Evolutionary conservation across 2,888 invertebrate species (phyloP).

Genomic region (Allygus modestus): DNA sequence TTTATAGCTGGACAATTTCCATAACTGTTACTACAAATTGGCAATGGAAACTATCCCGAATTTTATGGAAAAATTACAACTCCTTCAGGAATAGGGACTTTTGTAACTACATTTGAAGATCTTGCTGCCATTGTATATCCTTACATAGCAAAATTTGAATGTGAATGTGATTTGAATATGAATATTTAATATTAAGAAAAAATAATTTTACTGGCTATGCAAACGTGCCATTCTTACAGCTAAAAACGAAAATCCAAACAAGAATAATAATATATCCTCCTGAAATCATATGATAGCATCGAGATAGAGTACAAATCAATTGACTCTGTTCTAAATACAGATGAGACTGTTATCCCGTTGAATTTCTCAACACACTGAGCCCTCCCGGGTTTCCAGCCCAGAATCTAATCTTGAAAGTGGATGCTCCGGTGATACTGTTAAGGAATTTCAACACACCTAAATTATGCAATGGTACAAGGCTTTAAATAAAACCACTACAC

Average conservation of each 20-base stretch:
- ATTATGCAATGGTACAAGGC: not conserved
- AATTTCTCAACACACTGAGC: not conserved
- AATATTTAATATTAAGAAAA: too few relatives aligned
- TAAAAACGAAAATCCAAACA: not conserved
- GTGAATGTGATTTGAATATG: too few relatives aligned
- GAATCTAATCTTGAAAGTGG: not conserved
- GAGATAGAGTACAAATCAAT: not conserved
- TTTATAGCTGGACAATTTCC: slow-evolving; percentile 64
- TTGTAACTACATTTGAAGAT: not conserved
- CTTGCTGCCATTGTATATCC: not conserved
- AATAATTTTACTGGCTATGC: not conserved
- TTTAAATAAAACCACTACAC: not conserved
- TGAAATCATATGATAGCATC: not conserved
- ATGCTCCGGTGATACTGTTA: not conserved
- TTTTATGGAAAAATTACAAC: not conserved
- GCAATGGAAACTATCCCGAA: slow-evolving; percentile 62
- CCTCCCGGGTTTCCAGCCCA: not conserved
- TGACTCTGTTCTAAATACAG: not conserved
- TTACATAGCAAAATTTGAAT: not conserved
- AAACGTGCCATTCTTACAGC: not conserved
- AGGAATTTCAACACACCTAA: not conserved
- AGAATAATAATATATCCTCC: not conserved
- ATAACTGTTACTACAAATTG: slow-evolving; percentile 66
- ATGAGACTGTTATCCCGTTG: not conserved
- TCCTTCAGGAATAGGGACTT: not conserved